A percentile compares a stretch with the other conserved stretches of the same genome.
Evolutionary conservation across 2,113 vertebrate species (phyloP).

Genomic region (Hiodon tergisus): DNA sequence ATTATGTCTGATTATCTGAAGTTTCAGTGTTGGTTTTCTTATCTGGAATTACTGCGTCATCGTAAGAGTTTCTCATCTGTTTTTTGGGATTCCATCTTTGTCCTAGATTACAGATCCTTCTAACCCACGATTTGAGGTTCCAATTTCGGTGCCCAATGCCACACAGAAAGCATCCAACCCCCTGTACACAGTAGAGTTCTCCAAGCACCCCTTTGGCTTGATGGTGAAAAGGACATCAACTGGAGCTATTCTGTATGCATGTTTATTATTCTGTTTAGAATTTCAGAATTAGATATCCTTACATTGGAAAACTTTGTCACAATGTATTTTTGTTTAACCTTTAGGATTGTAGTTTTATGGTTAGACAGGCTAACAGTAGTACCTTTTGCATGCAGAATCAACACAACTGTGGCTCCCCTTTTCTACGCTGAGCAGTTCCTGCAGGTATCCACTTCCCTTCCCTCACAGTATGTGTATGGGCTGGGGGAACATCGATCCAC

Average conservation of each 20-base stretch:
- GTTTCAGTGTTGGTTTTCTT: neutral
- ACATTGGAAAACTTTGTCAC: neutral
- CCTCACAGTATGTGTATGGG: slow-evolving; percentile 69
- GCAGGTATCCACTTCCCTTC: slow-evolving; percentile 70
- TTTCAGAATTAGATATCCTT: too few relatives aligned
- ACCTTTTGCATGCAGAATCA: slow-evolving; percentile 53
- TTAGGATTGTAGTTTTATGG: too few relatives aligned
- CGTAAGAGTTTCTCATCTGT: neutral
- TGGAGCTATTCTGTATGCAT: slow-evolving; percentile 61
- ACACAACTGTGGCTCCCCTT: slow-evolving; percentile 75
- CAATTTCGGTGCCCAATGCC: slow-evolving; percentile 56
- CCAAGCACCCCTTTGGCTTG: slow-evolving; percentile 66
- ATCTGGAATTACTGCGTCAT: neutral
- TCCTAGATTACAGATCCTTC: slow-evolving; percentile 66
- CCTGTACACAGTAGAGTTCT: slow-evolving; percentile 63
- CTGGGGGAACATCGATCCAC: slow-evolving; percentile 75
- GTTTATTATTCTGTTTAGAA: neutral
- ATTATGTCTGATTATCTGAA: neutral
- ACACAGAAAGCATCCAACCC: slow-evolving; percentile 57
- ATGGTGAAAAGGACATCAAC: slow-evolving; percentile 57
- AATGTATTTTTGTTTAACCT: too few relatives aligned
- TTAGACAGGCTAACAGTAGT: too few relatives aligned
- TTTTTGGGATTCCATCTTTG: neutral
- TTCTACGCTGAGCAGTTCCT: slow-evolving; percentile 83
- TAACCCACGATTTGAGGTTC: slow-evolving; percentile 68